A percentile compares a stretch with the other conserved stretches of the same genome.
phyloP scores from a whole-genome alignment of 53 echinoderm and acorn worm genomes.

The Luidia sarsii region DNA sequence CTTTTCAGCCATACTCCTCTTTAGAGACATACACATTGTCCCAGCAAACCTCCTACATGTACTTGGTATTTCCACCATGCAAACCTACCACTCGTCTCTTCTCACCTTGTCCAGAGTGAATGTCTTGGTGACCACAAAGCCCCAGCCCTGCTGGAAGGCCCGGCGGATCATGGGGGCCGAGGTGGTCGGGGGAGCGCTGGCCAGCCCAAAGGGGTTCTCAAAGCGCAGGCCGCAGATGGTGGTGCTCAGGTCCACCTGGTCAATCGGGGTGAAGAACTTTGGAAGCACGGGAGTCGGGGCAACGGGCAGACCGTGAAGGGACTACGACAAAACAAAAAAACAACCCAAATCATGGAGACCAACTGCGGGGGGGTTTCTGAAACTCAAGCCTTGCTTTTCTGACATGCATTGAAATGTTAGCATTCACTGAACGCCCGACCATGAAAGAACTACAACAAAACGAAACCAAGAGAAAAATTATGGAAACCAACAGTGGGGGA shows the following conservation, averaged over 20 bases:
- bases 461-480: no score
- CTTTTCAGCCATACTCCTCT: no score
- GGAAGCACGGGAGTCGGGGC: constrained; percentile 75
- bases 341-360: not conserved
- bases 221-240: constrained; percentile 89
- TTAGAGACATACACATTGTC: no score
- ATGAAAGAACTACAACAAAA: no score
- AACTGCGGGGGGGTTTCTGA: not conserved
- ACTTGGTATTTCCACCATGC: no score
- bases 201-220: constrained; percentile 91
- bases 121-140: constrained; percentile 92
- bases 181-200: constrained; percentile 97
- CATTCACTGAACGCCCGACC: no score
- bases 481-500: no score
- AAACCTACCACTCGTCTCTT: no score
- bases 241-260: constrained; percentile 84
- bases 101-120: constrained; percentile 92
- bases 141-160: constrained; percentile 92
- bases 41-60: no score
- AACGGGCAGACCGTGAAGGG: constrained; percentile 66
- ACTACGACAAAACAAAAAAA: constrained; percentile 58
- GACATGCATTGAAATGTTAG: not conserved
- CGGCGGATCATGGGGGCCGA: constrained; percentile 94
- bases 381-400: no score
- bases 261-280: constrained; percentile 93